These are phyloP conservation scores for Neolamprologus caudopunctatus DNA, from an alignment of 2,113 vertebrate species.

Conservation along the genomic window DNA sequence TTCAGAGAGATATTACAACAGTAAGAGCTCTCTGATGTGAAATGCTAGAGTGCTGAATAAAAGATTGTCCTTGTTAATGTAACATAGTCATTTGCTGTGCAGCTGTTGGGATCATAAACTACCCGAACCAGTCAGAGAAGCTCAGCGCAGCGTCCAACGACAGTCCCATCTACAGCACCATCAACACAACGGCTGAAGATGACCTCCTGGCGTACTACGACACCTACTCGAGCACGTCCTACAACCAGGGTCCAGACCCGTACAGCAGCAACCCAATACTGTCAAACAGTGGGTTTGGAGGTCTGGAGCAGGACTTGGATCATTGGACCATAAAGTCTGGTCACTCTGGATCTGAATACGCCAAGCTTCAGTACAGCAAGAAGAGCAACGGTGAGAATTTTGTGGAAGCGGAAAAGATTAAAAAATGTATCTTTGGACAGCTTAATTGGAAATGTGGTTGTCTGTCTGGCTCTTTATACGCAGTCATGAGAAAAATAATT, in stretches of 20 bases:
- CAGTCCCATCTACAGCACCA: constrained; percentile 90
- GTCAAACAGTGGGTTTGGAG: constrained; percentile 59
- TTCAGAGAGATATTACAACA: constrained; percentile 85
- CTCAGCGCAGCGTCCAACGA: constrained; percentile 71
- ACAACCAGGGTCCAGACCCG: constrained; percentile 54
- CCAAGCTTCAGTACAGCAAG: constrained; percentile 66
- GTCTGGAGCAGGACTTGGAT: constrained; percentile 57
- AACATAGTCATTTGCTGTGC: background rate
- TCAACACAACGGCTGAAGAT: constrained; percentile 78
- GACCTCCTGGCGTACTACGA: constrained; percentile 64
- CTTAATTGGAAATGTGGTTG: background rate
- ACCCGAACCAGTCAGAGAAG: constrained; percentile 79
- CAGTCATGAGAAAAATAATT: background rate
- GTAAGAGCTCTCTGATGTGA: constrained; percentile 63
- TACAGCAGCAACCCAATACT: constrained; percentile 74
- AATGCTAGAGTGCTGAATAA: background rate
- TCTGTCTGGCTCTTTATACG: background rate
- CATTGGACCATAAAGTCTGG: constrained; percentile 70
- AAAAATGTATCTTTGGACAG: background rate
- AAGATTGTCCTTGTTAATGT: background rate
- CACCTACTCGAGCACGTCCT: constrained; percentile 69
- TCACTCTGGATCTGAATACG: constrained; percentile 67
- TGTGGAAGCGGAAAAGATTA: background rate
- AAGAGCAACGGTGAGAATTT: constrained; percentile 39
- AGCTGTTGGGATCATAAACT: constrained; percentile 83